Evolutionary conservation across 92 coral and sea anemone genomes (phyloP).

Genomic region (Heliopora coerulea): DNA sequence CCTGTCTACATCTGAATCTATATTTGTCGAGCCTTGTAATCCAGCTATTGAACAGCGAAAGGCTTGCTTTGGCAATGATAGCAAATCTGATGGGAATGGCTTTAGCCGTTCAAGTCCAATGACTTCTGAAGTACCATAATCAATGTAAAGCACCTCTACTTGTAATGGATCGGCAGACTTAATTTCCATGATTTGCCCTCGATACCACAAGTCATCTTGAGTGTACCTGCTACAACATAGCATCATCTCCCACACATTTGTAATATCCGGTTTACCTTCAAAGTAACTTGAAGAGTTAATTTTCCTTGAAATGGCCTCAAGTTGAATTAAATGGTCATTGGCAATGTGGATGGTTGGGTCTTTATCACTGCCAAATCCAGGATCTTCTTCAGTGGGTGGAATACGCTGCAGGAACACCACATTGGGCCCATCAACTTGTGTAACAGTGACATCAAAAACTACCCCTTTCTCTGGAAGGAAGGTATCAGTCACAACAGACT

Average conservation of each 20-base stretch:
- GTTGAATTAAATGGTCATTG: conserved; percentile 59
- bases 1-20: conserved; percentile 42
- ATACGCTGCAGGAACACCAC: conserved; percentile 79
- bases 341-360: conserved; percentile 80
- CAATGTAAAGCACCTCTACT: conserved; percentile 74
- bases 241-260: conserved; percentile 75
- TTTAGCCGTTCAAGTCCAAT: conserved; percentile 73
- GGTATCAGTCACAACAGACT: conserved; percentile 61
- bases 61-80: conserved; percentile 86
- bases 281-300: conserved; percentile 73
- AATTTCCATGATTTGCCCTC: conserved; percentile 74
- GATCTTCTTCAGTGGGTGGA: conserved; percentile 59
- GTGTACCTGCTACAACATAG: conserved; percentile 87
- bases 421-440: conserved; percentile 81
- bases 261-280: conserved; percentile 63
- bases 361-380: conserved; percentile 55
- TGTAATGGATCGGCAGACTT: conserved; percentile 63
- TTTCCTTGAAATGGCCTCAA: conserved; percentile 67
- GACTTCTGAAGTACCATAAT: conserved; percentile 91
- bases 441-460: conserved; percentile 86
- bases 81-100: conserved; percentile 82
- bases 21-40: conserved; percentile 51
- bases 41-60: conserved; percentile 70
- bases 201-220: conserved; percentile 94
- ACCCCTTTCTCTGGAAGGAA: conserved; percentile 74